Conservation (phyloP, 2,888 invertebrate genomes). For the Heptascelio sp. region DNA sequence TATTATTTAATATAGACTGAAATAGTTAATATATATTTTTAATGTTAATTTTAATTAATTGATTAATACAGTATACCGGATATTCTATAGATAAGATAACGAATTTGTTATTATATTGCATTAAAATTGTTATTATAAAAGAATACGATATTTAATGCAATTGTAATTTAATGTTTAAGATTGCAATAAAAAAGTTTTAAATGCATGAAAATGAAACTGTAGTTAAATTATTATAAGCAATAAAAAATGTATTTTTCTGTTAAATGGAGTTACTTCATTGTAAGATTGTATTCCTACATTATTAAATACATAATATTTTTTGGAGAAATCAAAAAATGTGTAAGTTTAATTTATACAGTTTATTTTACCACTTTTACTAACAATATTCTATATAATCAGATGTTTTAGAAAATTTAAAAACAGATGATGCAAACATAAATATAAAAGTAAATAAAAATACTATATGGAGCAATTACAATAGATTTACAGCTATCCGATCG, state of each 20-base stretch:
- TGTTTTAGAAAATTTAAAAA: too few species aligned
- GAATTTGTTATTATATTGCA: not conserved
- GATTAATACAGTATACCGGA: not conserved
- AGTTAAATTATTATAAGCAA: not conserved
- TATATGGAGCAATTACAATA: too few species aligned
- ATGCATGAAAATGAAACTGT: not conserved
- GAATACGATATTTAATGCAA: not conserved
- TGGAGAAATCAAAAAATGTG: too few species aligned
- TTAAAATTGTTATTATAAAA: not conserved
- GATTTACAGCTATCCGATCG: constrained; percentile 16
- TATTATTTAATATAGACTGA: not conserved
- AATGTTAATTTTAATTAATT: not conserved
- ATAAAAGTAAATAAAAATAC: too few species aligned
- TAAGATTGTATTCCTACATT: too few species aligned
- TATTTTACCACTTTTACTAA: too few species aligned
- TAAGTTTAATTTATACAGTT: too few species aligned
- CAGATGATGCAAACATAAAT: not conserved
- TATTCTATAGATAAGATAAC: not conserved
- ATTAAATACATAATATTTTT: too few species aligned
- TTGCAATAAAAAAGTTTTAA: not conserved
- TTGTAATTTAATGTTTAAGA: not conserved
- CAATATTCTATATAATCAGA: not conserved
- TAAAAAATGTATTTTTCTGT: too few species aligned
- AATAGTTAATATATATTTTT: not conserved
- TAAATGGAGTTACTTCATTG: too few species aligned